Percentiles rank a stretch among this genome's conserved stretches.
phyloP scores from a whole-genome alignment of 2,888 invertebrate genomes.

The Watsonalla binaria region DNA sequence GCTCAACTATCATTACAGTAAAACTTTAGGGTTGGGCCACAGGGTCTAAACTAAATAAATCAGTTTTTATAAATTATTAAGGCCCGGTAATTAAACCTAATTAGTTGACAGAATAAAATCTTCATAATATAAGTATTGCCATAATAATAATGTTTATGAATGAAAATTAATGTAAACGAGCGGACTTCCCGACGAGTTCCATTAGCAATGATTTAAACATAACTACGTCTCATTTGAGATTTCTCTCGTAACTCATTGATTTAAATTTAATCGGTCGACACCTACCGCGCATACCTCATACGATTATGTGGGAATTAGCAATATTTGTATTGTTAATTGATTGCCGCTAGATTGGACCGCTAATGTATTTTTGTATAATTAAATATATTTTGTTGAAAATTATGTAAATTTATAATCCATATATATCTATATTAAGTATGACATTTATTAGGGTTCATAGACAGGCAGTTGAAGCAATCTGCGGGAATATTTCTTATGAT shows the following conservation, averaged over 20 bases:
- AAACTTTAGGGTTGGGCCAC: too few species aligned
- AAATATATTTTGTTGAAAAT: neutral
- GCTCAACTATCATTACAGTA: too few species aligned
- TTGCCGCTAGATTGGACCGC: too few species aligned
- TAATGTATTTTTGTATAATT: neutral
- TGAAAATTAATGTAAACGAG: constrained; percentile 54
- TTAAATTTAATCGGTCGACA: constrained; percentile 38
- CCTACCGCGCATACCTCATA: constrained; percentile 32
- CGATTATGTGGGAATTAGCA: constrained; percentile 61
- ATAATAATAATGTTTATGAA: constrained; percentile 30
- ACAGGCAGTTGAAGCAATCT: too few species aligned
- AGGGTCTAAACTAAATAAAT: too few species aligned
- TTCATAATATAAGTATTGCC: constrained; percentile 4
- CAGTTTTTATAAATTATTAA: too few species aligned
- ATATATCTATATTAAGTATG: too few species aligned
- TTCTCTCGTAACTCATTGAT: constrained; percentile 43
- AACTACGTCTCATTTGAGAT: constrained; percentile 51
- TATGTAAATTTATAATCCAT: too few species aligned
- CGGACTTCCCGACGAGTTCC: constrained; percentile 44
- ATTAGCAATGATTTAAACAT: constrained; percentile 55
- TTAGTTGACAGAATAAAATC: neutral
- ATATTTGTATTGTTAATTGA: constrained; percentile 51
- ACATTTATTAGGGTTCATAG: too few species aligned
- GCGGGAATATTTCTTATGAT: too few species aligned
- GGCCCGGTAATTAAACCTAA: neutral